These are phyloP conservation scores for Eilema griseolum DNA, from an alignment of 2,888 invertebrate genomes.

Conservation along the genomic window DNA sequence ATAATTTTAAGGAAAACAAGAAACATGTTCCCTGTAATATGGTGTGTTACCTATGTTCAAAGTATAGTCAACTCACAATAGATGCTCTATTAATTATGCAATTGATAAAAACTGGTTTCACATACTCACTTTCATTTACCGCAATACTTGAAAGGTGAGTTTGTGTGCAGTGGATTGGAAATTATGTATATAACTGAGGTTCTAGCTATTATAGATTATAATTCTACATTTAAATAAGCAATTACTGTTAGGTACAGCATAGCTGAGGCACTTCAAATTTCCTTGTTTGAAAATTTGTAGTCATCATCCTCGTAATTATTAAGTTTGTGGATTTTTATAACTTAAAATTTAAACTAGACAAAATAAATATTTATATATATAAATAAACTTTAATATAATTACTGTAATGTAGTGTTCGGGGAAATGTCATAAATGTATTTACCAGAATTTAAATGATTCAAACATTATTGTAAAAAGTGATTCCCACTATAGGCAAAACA, in stretches of 20 bases:
- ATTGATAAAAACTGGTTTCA: slow-evolving; percentile 43
- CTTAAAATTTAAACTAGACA: too few relatives aligned
- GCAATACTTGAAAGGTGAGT: slow-evolving; percentile 30
- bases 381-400: too few relatives aligned
- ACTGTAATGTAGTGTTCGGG: too few relatives aligned
- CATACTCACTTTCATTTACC: slow-evolving; percentile 47
- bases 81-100: slow-evolving; percentile 41
- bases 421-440: too few relatives aligned
- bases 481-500: too few relatives aligned
- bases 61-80: slow-evolving; percentile 15
- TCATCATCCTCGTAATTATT: too few relatives aligned
- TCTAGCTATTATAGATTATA: neutral
- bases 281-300: neutral
- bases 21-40: neutral
- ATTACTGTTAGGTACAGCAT: neutral
- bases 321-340: too few relatives aligned
- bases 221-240: neutral
- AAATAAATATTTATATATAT: too few relatives aligned
- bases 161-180: slow-evolving; percentile 27
- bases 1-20: slow-evolving; percentile 23
- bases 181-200: slow-evolving; percentile 15
- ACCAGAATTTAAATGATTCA: too few relatives aligned
- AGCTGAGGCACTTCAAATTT: neutral
- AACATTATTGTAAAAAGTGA: too few relatives aligned
- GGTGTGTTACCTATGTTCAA: neutral